Evolutionary conservation across 2,888 invertebrate genomes (phyloP), one percentile per base, ranked within the genome.

Genomic region (Cheilosia scutellata): DNA sequence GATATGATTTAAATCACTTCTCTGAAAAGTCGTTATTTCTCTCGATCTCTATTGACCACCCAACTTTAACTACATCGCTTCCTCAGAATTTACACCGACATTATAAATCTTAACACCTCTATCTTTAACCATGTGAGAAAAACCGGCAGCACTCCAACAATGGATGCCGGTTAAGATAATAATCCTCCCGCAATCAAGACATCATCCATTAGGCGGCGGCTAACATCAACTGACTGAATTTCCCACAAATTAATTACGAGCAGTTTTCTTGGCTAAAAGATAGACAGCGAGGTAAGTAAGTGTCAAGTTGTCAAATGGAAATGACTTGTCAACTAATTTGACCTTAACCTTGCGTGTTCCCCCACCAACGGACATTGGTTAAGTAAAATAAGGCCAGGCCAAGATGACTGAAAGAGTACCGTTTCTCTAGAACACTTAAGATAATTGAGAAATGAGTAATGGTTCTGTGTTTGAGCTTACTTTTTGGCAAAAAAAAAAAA

Each of bases 331-430:
- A 51, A 25, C 42, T 40, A 11, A 44, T 49, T 51, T 78, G 62
- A 79, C 83, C 83, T 83, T 79, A 74, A 83, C 83, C 83, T 68
- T 58, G 16, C 13, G 37, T 27, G n/a, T 25, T 47, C 25, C 62
- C 47, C 68, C 60, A 47, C 25, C 44, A 37, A 25, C 47, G 49
- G 42, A 9, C 66, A 68, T 76, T 68, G 66, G 60, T 66, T 51
- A 49, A 9, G 27, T 29, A 29, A 5, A 65, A 13, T 49, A 53
- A 20, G 51, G 51, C 51, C 51, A 40, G 66, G 16, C 51, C 40
- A 66, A 51, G 66, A 40, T 66, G 70, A 16, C 9, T 57, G 20
- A 11, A 37, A 11, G 37, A 44, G 25, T 47, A 70, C 70, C 57
- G 70, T 57, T 70, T 57, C 70, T 70, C 31, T 47, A 33, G 70